Percentiles rank a stretch among this genome's conserved stretches.
phyloP scores from a whole-genome alignment of 1,140 invertebrate genomes.

The Aphelenchoides besseyi region DNA sequence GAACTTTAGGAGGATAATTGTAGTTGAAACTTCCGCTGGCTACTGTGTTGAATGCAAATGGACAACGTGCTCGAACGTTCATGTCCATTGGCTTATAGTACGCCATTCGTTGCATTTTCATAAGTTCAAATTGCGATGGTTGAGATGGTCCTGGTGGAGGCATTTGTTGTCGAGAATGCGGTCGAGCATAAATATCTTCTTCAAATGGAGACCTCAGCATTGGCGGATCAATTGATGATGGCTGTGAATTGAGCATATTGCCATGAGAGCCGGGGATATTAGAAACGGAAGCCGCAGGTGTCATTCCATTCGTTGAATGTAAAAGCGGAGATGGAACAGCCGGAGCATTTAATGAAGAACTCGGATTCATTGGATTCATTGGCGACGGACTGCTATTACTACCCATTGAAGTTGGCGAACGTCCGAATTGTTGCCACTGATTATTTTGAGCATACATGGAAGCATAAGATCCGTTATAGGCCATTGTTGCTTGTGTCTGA shows the following conservation, averaged over 20 bases:
- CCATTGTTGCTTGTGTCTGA: conserved; percentile 7
- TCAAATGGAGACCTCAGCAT: conserved; percentile 2
- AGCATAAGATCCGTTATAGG: background rate
- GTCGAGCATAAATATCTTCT: background rate
- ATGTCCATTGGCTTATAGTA: background rate
- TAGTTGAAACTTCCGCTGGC: background rate
- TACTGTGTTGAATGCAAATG: background rate
- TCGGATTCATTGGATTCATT: background rate
- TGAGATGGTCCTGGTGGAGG: background rate
- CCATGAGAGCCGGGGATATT: background rate
- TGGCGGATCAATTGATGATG: background rate
- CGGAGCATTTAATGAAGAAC: background rate
- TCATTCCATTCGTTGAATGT: background rate
- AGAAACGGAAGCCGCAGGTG: background rate
- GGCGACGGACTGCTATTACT: background rate
- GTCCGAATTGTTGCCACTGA: background rate
- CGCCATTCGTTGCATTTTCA: background rate
- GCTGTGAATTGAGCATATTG: background rate
- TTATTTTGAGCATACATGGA: background rate
- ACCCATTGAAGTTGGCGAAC: conserved; percentile 1
- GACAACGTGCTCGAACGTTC: background rate
- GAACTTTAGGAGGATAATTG: background rate
- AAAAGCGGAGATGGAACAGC: conserved; percentile 1
- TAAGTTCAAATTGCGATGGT: background rate
- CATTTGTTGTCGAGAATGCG: conserved; percentile 7